Percentiles rank a stretch among this genome's conserved stretches.
Evolutionary conservation across 2,113 vertebrate genomes (phyloP).

Genomic region (Macquaria australasica): DNA sequence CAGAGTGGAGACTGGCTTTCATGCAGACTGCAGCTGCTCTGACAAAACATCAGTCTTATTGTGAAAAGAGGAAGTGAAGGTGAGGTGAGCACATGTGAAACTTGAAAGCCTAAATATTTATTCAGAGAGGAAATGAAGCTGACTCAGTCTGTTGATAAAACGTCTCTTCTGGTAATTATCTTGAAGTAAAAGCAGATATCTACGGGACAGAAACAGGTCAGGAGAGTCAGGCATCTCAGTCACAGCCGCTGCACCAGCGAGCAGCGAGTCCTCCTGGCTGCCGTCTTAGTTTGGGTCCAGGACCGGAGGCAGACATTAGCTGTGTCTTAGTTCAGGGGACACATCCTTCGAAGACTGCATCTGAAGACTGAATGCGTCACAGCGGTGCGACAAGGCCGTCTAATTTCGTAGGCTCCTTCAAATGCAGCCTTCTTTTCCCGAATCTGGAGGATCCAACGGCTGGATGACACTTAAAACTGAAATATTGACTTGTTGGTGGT

Average conservation of each 20-base stretch:
- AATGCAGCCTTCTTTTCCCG: too few relatives aligned
- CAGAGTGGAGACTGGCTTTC: too few relatives aligned
- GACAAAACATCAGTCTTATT: not conserved
- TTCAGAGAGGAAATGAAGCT: slow-evolving; percentile 12
- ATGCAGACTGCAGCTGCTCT: not conserved
- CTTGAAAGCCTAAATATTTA: slow-evolving; percentile 31
- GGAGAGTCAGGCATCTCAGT: not conserved
- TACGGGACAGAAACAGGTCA: not conserved
- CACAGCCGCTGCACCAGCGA: not conserved
- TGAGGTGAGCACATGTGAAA: slow-evolving; percentile 4
- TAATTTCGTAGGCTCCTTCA: too few relatives aligned
- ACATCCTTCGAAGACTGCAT: too few relatives aligned
- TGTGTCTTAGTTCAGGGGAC: too few relatives aligned
- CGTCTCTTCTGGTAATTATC: not conserved
- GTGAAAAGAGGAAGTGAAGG: slow-evolving; percentile 17
- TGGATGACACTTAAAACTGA: too few relatives aligned
- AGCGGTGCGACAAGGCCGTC: too few relatives aligned
- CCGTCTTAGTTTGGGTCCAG: not conserved
- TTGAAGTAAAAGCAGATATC: not conserved
- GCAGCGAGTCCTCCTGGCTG: too few relatives aligned
- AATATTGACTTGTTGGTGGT: too few relatives aligned
- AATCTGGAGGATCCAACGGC: too few relatives aligned
- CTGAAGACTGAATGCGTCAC: too few relatives aligned
- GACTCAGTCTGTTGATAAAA: not conserved
- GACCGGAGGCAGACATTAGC: not conserved